phyloP scores from a whole-genome alignment of 2,113 vertebrate species.

The Pundamilia nyererei region DNA sequence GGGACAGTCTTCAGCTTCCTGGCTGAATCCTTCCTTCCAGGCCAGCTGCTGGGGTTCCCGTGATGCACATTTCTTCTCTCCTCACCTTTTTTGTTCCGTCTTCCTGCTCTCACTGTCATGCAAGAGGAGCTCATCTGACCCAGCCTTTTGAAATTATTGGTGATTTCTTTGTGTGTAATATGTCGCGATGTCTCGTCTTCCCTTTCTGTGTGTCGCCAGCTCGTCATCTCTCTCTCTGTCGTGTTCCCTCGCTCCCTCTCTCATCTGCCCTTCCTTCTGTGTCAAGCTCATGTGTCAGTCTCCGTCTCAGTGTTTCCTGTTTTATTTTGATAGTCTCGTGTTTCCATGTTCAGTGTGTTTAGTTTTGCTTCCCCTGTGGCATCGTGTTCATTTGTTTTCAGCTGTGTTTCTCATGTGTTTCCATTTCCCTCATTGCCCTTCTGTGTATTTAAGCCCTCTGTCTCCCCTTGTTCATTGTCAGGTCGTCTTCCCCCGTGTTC shows the following conservation, averaged over 20 bases:
- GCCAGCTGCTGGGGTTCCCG: neutral
- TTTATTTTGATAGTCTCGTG: neutral
- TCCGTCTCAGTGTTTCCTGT: neutral
- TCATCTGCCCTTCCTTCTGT: neutral
- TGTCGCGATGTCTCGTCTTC: neutral
- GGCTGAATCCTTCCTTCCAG: neutral
- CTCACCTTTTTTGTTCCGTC: neutral
- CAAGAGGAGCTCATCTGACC: neutral
- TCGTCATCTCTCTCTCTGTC: neutral
- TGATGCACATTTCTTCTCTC: neutral
- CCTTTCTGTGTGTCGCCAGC: neutral
- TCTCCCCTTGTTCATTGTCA: neutral
- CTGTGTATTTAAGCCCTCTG: neutral
- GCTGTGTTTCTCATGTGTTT: neutral
- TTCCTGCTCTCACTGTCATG: neutral
- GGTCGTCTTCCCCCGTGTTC: neutral
- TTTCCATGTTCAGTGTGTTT: neutral
- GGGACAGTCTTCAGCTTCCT: accelerated
- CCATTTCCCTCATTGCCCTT: neutral
- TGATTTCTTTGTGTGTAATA: neutral
- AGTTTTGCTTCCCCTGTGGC: neutral
- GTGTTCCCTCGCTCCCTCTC: neutral
- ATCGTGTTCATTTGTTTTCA: neutral
- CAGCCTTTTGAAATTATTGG: neutral
- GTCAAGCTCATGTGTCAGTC: neutral